A percentile compares a stretch with the other conserved stretches of the same genome.
Conservation (phyloP, 2,797 vertebrate genomes). For the Semotilus atromaculatus region DNA sequence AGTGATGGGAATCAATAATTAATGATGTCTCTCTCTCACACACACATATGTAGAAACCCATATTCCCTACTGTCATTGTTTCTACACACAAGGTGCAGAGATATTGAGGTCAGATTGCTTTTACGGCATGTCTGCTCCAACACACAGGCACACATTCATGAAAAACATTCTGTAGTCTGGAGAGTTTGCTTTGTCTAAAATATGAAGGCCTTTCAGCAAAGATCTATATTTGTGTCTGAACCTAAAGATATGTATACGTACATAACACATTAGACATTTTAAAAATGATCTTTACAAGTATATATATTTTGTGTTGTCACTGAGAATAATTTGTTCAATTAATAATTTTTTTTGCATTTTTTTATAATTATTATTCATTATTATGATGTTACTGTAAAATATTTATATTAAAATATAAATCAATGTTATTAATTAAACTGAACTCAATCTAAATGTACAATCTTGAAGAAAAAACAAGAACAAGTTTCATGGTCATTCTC, state of each 20-base stretch:
- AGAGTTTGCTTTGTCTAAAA: constrained; percentile 6
- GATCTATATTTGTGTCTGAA: constrained; percentile 3
- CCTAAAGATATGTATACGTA: not conserved
- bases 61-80: constrained; percentile 48
- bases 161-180: not conserved
- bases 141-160: not conserved
- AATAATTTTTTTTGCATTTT: not conserved
- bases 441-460: not conserved
- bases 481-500: not conserved
- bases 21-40: constrained; percentile 57
- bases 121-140: constrained; percentile 3
- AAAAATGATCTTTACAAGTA: not conserved
- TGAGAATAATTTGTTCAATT: not conserved
- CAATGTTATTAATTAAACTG: not conserved
- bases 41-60: constrained; percentile 47
- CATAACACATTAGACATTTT: not conserved
- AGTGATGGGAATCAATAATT: constrained; percentile 65
- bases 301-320: not conserved
- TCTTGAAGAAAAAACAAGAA: not conserved
- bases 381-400: not conserved
- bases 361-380: too few relatives aligned
- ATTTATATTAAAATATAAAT: not conserved
- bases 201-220: not conserved
- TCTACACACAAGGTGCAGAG: constrained; percentile 26
- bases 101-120: constrained; percentile 46